phyloP scores from a whole-genome alignment of 2,888 invertebrate genomes.

The Rhabditoides inermis region DNA sequence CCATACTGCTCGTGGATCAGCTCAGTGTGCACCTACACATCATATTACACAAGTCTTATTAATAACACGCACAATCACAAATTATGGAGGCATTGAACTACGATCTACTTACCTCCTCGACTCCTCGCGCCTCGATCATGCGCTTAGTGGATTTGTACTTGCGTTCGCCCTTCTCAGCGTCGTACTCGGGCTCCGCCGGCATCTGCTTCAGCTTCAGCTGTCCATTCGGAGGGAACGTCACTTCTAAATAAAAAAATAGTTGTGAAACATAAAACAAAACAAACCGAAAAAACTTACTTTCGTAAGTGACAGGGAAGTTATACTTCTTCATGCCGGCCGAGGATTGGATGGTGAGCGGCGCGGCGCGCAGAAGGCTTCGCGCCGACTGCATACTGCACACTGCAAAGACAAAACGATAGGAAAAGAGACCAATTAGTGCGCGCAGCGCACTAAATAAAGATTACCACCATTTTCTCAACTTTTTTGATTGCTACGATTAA shows the following conservation, averaged over 20 bases:
- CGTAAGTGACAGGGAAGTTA: constrained; percentile 45
- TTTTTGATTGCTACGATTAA: too few relatives aligned
- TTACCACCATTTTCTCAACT: too few relatives aligned
- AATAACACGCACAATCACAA: not conserved
- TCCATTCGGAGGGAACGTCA: constrained; percentile 46
- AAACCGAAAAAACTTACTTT: constrained; percentile 28
- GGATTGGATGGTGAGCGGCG: too few relatives aligned
- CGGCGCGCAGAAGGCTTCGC: too few relatives aligned
- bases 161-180: constrained; percentile 39
- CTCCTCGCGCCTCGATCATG: constrained; percentile 48
- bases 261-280: not conserved
- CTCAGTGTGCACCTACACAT: constrained; percentile 66
- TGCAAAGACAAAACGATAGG: too few relatives aligned
- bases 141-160: constrained; percentile 44
- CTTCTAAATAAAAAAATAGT: constrained; percentile 28
- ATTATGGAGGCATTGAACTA: not conserved
- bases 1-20: constrained; percentile 85
- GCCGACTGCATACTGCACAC: too few relatives aligned
- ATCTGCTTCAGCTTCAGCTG: constrained; percentile 40
- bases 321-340: constrained; percentile 37
- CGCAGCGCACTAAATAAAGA: too few relatives aligned
- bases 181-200: constrained; percentile 47
- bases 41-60: not conserved
- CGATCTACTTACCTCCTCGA: constrained; percentile 27
- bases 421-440: too few relatives aligned